Percentiles rank a stretch among this genome's conserved stretches.
These are phyloP conservation scores for Empidonax traillii DNA, from an alignment of 2,113 vertebrate species.

Conservation along the genomic window DNA sequence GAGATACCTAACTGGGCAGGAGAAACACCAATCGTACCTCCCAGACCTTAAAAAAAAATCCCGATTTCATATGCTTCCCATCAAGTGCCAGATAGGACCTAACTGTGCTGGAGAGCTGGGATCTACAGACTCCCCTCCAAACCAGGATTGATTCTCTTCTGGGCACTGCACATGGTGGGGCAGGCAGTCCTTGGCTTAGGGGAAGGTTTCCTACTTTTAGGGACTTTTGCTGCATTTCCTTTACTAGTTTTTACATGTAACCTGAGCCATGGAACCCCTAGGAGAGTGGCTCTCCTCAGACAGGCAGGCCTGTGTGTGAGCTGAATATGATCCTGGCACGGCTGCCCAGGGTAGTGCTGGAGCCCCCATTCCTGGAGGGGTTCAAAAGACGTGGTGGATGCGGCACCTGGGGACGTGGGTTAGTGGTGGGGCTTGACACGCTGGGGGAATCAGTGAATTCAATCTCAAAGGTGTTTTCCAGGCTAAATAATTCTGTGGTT, in stretches of 20 bases:
- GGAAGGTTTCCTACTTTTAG: neutral
- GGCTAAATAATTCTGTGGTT: neutral
- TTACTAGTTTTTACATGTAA: neutral
- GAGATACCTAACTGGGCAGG: neutral
- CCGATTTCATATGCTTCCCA: rapidly evolving
- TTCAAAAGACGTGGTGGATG: neutral
- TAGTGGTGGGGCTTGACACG: no score
- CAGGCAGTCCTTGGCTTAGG: neutral
- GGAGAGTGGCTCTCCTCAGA: neutral
- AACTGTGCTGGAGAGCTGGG: neutral
- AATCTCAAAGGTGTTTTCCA: neutral
- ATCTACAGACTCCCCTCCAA: neutral
- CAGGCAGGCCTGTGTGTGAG: rapidly evolving
- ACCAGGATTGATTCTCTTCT: neutral
- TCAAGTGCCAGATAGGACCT: neutral
- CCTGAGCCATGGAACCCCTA: neutral
- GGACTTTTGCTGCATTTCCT: neutral
- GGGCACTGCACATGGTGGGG: rapidly evolving
- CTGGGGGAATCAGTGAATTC: neutral
- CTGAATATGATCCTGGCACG: neutral
- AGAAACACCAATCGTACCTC: rapidly evolving
- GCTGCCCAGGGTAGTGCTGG: neutral
- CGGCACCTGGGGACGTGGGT: no score
- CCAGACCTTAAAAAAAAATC: neutral
- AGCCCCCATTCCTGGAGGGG: neutral